Conservation (phyloP, 2,113 vertebrate species). For the Heliornis fulica region DNA sequence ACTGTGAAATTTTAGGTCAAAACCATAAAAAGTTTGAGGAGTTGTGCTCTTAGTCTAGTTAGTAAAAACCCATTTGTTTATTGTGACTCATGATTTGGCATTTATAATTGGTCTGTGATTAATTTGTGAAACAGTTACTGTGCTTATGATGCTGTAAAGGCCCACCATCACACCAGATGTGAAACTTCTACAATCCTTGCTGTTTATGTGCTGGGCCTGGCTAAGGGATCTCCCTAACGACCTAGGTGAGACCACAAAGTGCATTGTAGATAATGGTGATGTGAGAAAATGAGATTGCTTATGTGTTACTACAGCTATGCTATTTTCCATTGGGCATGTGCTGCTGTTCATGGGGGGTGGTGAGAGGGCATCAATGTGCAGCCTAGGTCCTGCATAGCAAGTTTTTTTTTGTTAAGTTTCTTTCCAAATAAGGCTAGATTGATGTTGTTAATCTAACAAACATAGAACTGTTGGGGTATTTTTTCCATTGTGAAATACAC, state of each 20-base stretch:
- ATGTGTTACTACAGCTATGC: neutral
- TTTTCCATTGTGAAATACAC: neutral
- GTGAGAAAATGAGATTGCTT: neutral
- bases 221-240: neutral
- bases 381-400: neutral
- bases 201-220: neutral
- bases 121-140: neutral
- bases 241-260: neutral
- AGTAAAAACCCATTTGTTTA: neutral
- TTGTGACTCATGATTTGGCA: neutral
- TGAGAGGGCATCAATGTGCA: rapidly evolving
- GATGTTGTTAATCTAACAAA: neutral
- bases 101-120: neutral
- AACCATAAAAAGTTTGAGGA: neutral
- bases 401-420: neutral
- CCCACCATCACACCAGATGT: neutral
- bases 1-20: neutral
- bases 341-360: neutral
- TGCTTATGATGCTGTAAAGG: neutral
- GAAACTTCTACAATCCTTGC: neutral
- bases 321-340: neutral
- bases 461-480: neutral
- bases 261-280: rapidly evolving
- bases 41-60: neutral
- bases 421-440: neutral